Percentiles rank a stretch among this genome's conserved stretches.
These are phyloP conservation scores for Tholera decimalis DNA, from an alignment of 2,888 invertebrate species.

Conservation along the genomic window DNA sequence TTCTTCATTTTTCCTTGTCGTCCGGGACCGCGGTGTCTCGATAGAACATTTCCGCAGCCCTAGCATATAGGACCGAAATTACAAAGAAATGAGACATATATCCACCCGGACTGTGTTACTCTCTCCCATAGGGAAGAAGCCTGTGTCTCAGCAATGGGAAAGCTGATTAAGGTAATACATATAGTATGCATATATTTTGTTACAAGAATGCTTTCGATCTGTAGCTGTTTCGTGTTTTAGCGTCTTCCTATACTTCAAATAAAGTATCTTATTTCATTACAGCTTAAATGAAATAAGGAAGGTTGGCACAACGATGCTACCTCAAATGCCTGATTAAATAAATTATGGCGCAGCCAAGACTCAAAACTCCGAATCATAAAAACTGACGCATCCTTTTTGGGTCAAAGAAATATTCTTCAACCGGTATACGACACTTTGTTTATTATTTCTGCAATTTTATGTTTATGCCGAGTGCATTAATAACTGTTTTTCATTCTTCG, in stretches of 20 bases:
- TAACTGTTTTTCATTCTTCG: constrained; percentile 29
- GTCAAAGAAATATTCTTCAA: constrained; percentile 65
- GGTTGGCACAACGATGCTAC: constrained; percentile 7
- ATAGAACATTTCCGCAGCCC: no score
- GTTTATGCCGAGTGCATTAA: constrained; percentile 34
- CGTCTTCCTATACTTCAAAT: constrained; percentile 7
- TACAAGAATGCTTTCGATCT: background rate
- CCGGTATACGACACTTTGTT: constrained; percentile 61
- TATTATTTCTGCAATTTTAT: constrained; percentile 31
- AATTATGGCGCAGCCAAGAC: constrained; percentile 11
- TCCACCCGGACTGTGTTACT: no score
- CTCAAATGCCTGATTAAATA: constrained; percentile 41
- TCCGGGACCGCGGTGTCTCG: no score
- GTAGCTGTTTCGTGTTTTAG: constrained; percentile 1
- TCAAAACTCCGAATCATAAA: constrained; percentile 63
- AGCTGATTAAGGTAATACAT: no score
- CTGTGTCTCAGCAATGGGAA: no score
- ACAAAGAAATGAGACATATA: no score
- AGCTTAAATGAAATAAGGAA: constrained; percentile 16
- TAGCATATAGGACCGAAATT: no score
- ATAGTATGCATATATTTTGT: constrained; percentile 3
- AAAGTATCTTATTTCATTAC: background rate
- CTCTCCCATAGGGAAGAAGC: no score
- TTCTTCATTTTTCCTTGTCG: no score
- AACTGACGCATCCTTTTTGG: constrained; percentile 69